These are phyloP conservation scores for Pantala flavescens DNA, from an alignment of 1,140 invertebrate genomes.

Conservation along the genomic window DNA sequence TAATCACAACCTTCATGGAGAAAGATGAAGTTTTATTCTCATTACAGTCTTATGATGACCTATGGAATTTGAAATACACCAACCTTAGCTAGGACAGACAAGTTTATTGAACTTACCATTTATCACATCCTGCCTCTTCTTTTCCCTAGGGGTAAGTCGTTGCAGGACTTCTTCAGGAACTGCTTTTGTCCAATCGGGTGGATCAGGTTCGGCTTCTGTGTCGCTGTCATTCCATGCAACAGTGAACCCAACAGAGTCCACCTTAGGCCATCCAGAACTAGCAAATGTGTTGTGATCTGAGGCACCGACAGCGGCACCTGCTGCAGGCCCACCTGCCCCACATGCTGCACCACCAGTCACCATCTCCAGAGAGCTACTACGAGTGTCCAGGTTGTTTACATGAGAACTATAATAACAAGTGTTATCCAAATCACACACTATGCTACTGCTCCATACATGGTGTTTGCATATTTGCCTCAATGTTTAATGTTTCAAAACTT, in stretches of 20 bases:
- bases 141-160: constrained; percentile 60
- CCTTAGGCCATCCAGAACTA: constrained; percentile 19
- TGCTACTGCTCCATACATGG: no score
- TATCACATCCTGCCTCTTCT: constrained; percentile 93
- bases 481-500: no score
- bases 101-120: constrained; percentile 56
- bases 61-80: no score
- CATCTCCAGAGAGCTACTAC: constrained; percentile 43
- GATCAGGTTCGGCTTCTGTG: constrained; percentile 67
- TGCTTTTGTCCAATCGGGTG: constrained; percentile 69
- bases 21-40: no score
- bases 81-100: no score
- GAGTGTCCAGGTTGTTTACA: constrained; percentile 41
- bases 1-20: no score
- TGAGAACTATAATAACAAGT: background rate
- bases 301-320: background rate
- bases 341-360: constrained; percentile 28
- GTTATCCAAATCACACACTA: background rate
- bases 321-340: constrained; percentile 12
- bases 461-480: no score
- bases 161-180: constrained; percentile 68
- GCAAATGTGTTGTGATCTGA: constrained; percentile 10
- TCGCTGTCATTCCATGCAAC: constrained; percentile 55
- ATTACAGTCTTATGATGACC: no score
- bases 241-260: constrained; percentile 19